Conservation (phyloP, 2,888 invertebrate genomes). For the Drosophila picticornis region DNA sequence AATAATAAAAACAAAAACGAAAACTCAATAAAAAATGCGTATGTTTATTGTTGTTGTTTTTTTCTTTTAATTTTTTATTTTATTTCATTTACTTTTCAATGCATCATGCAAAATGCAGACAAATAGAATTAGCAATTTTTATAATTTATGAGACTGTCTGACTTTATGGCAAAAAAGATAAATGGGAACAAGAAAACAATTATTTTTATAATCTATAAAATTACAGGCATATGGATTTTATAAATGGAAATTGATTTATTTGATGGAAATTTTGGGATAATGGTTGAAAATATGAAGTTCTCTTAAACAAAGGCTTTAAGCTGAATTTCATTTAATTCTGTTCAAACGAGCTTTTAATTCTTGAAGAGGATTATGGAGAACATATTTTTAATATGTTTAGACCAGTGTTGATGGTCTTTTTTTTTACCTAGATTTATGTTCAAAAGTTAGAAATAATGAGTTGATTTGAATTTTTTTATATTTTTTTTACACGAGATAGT, state of each 20-base stretch:
- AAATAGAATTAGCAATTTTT: conserved; percentile 61
- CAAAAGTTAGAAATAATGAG: background rate
- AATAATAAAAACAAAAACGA: conserved; percentile 34
- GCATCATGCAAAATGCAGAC: conserved; percentile 35
- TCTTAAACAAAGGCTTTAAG: background rate
- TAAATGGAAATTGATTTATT: conserved; percentile 41
- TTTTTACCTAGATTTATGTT: background rate
- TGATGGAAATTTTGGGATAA: conserved; percentile 5
- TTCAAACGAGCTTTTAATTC: background rate
- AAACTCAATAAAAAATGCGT: conserved; percentile 47
- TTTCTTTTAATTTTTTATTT: conserved; percentile 33
- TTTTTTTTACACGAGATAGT: background rate
- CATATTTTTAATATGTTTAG: background rate
- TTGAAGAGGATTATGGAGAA: background rate
- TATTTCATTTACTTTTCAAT: conserved; percentile 29
- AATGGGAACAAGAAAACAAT: background rate
- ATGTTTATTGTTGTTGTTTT: conserved; percentile 30
- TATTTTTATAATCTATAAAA: conserved; percentile 58
- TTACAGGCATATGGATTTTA: conserved; percentile 42
- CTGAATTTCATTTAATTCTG: background rate
- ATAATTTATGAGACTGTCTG: conserved; percentile 55
- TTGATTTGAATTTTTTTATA: background rate
- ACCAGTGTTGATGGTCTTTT: background rate
- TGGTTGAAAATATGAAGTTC: background rate
- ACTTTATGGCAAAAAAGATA: conserved; percentile 20